Base-by-base conservation (phyloP, 1,140 invertebrate genomes). In the Drosophila repleta region DNA sequence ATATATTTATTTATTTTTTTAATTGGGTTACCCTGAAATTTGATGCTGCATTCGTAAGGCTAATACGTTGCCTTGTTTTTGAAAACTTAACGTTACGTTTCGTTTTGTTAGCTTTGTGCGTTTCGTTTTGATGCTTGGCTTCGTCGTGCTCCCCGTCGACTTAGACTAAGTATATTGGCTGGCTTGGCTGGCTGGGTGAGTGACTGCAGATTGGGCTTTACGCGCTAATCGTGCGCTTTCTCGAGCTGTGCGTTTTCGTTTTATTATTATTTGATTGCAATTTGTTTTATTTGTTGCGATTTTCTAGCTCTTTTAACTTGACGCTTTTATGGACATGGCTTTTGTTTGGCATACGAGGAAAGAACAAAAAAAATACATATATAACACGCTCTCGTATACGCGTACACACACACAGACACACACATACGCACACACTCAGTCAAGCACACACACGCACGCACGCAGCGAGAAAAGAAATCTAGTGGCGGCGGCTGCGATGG, bases 241-340 rank as follows among this genome's bases (percentile, higher is more conserved):
- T 61, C n/a, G 66, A 63, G 15, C 76, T 84, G 80, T 84, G 80
- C 80, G 80, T 79, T 76, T 83, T 61, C 57, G 62, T 84, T 73
- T 84, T 69, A 57, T 21, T 73, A 20, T 63, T 53, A 37, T 60
- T 37, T n/a, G 63, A 32, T 26, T 32, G 63, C 26, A 49, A 39
- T 20, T 45, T 55, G 62, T 45, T 24, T 49, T 17, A 17, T 66
- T 21, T 51, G 21, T 15, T 39, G 55, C 55, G 55, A 20, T 45
- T 60, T 52, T 61, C 13, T 1, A 18, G 24, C 55, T 32, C n/a
- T 43, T 35, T 73, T 39, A 56, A 64, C 39, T 43, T 58, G 8
- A 52, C 53, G 55, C 58, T 35, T 61, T 67, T 29, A 20, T 52
- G 43, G 46, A 39, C 48, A 39, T 67, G 56, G 63, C 69, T 60